Base-by-base conservation (phyloP, 2,113 vertebrate genomes). In the western clawed frog (Xenopus tropicalis) region DNA sequence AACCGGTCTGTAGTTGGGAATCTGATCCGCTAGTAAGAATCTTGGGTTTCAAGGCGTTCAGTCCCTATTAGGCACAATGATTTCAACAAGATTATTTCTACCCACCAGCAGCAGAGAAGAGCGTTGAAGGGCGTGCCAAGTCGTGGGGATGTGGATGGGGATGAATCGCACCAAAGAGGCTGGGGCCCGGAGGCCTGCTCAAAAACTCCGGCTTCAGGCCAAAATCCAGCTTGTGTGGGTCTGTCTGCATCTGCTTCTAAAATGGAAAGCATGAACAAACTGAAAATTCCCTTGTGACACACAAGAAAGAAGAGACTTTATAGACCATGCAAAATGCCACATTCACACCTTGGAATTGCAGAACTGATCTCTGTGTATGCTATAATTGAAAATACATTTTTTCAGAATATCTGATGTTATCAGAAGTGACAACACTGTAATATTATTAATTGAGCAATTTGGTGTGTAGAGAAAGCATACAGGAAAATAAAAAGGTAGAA, bases 171-270 rank as follows among this genome's bases (percentile, higher is more conserved):
- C 96, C 94, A 6, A 98, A 98, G 69, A 99, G 92, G 79, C 92
- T 95, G 42, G 97, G 97, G 52, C 96, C 97, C 0, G 94, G 95
- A 61, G 95, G 97, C 71, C 96, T 91, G 89, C 94, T 94, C 82
- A 99, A 86, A 84, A 98, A 98, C 85, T 99, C 96, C 0, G 95
- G 94, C 83, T 99, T 99, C 86, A 98, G 87, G 72, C 97, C 97
- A 0, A 99, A 99, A 89, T 99, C 97, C 83, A 99, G 89, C 83
- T 99, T 99, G 87, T 99, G 97, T 10, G 97, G 97, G 83, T 98
- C 97, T 56, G 94, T 94, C 86, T 99, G 97, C 95, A 98, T 95
- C 91, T 98, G 96, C 89, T 99, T 98, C 97, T 98, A 82, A 78
- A 93, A 89, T 0, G 16, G 16, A 73, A 75, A 79, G 68, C 71